phyloP scores from a whole-genome alignment of 2,888 invertebrate genomes.

The Drosophila phalerata region DNA sequence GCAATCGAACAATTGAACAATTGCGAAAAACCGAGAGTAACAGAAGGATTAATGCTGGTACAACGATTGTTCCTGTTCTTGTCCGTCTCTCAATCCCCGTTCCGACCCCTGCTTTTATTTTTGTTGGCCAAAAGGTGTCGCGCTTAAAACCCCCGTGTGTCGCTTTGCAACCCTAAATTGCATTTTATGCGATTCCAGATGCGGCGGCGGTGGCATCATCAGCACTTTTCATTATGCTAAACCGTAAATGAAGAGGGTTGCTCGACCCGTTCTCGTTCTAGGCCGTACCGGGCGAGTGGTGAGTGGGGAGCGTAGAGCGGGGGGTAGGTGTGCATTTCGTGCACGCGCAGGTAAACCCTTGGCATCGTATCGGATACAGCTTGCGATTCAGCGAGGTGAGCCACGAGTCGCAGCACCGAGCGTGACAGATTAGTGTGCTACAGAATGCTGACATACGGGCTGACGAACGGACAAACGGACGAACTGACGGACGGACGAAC shows the following conservation, averaged over 20 bases:
- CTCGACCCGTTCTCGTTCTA: background rate
- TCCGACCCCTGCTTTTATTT: conserved; percentile 24
- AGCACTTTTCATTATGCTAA: conserved; percentile 80
- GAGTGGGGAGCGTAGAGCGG: background rate
- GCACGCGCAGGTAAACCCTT: conserved; percentile 60
- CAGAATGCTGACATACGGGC: conserved; percentile 79
- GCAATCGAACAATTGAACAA: conserved; percentile 77
- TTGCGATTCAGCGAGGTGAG: conserved; percentile 30
- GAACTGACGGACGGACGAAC: too few species aligned
- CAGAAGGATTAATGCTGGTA: conserved; percentile 82
- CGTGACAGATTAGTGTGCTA: conserved; percentile 73
- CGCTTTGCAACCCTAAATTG: conserved; percentile 79
- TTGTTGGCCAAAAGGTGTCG: conserved; percentile 68
- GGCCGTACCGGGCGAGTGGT: background rate
- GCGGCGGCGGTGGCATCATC: conserved; percentile 60
- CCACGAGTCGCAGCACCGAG: conserved; percentile 44
- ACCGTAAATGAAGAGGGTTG: conserved; percentile 80
- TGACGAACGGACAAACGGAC: conserved; percentile 15
- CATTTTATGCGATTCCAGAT: conserved; percentile 62
- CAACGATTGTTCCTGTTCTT: conserved; percentile 16
- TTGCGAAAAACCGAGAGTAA: conserved; percentile 65
- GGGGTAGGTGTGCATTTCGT: conserved; percentile 47
- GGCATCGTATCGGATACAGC: background rate
- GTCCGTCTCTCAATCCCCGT: conserved; percentile 22
- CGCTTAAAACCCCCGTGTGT: conserved; percentile 55